Percentiles rank a stretch among this genome's conserved stretches.
These are phyloP conservation scores for Prenolepis imparis DNA, from an alignment of 2,888 invertebrate species.

Conservation along the genomic window DNA sequence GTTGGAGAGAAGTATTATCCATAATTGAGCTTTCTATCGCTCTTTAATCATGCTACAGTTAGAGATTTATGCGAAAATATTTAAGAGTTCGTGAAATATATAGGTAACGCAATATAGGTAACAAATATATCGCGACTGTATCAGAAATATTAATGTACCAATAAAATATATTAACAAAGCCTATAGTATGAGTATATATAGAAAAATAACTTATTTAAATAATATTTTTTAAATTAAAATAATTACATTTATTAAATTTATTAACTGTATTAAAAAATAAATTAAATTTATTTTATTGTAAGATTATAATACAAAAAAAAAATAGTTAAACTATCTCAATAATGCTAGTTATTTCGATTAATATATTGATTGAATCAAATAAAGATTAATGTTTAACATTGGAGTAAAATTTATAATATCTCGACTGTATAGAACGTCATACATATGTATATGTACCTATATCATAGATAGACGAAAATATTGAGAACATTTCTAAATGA, in stretches of 20 bases:
- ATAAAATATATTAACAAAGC: background rate
- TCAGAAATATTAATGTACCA: background rate
- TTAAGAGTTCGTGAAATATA: background rate
- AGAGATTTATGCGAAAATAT: background rate
- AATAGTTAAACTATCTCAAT: background rate
- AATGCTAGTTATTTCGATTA: background rate
- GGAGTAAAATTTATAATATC: background rate
- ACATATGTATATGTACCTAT: background rate
- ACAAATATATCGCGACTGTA: background rate
- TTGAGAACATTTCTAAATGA: background rate
- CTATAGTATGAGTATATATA: background rate
- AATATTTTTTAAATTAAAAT: too few species aligned
- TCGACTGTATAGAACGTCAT: background rate
- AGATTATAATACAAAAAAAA: background rate
- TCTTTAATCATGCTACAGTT: background rate
- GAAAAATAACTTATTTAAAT: background rate
- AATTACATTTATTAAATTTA: too few species aligned
- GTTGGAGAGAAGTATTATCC: conserved; percentile 7
- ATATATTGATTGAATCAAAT: background rate
- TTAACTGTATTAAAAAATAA: too few species aligned
- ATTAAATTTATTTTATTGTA: background rate
- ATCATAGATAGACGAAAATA: background rate
- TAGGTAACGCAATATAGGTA: background rate
- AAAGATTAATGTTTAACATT: background rate
- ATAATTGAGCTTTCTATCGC: conserved; percentile 8